Evolutionary conservation across 2,888 invertebrate genomes (phyloP).

Genomic region (Cecidostiba fungosa): DNA sequence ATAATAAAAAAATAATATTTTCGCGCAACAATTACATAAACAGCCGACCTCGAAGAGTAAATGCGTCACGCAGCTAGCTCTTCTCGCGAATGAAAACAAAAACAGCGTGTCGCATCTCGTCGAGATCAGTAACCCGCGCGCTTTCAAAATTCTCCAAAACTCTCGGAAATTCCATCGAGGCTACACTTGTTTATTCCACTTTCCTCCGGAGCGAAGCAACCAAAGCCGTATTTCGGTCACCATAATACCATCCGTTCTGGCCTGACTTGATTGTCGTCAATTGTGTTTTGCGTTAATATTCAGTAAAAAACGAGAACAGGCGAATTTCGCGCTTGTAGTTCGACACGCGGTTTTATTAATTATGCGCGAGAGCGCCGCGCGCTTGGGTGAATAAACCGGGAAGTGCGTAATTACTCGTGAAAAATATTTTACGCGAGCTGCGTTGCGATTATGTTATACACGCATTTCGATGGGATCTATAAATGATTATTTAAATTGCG

Average conservation of each 20-base stretch:
- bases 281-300: background rate
- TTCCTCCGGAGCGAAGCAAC: constrained; percentile 23
- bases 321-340: background rate
- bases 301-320: background rate
- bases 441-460: too few species aligned
- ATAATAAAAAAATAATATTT: background rate
- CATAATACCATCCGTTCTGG: too few species aligned
- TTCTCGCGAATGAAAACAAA: background rate
- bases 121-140: background rate
- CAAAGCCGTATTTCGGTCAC: too few species aligned
- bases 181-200: constrained; percentile 34
- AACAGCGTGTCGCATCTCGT: background rate
- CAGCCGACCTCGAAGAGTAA: background rate
- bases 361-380: background rate
- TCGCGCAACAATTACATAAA: constrained; percentile 7
- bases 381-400: constrained; percentile 58
- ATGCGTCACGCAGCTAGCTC: background rate
- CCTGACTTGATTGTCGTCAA: constrained; percentile 17
- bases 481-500: background rate
- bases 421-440: background rate
- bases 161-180: constrained; percentile 16
- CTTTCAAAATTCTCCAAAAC: constrained; percentile 39
- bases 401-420: constrained; percentile 5
- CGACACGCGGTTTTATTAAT: constrained; percentile 22
- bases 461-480: background rate